Percentiles rank a stretch among this genome's conserved stretches.
Conservation (phyloP, 2,113 vertebrate genomes). For the Natator depressus region DNA sequence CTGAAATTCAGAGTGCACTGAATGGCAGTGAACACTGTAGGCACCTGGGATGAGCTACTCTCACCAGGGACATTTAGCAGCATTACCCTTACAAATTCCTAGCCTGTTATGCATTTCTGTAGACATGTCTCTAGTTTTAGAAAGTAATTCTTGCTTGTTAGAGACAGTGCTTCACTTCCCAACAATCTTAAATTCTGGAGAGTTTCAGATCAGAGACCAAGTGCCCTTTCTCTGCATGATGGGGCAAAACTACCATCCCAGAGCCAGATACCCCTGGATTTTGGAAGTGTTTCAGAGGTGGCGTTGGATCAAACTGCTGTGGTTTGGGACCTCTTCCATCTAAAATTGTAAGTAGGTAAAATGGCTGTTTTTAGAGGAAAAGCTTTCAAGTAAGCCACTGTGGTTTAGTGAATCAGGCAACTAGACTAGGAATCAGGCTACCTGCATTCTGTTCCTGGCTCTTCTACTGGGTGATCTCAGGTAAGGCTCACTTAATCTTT, state of each 20-base stretch:
- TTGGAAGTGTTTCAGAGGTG: not conserved
- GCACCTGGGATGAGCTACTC: not conserved
- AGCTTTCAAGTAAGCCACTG: not conserved
- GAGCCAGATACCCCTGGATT: not conserved
- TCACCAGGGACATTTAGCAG: not conserved
- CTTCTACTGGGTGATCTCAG: too few relatives aligned
- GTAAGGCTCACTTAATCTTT: too few relatives aligned
- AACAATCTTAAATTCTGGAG: not conserved
- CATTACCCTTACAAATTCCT: not conserved
- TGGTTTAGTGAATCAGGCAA: not conserved
- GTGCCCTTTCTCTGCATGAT: not conserved
- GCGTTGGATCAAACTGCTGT: not conserved
- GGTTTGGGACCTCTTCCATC: not conserved
- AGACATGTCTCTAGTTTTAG: not conserved
- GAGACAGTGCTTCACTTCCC: not conserved
- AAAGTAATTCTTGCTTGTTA: not conserved
- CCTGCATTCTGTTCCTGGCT: too few relatives aligned
- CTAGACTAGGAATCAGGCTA: too few relatives aligned
- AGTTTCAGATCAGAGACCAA: not conserved
- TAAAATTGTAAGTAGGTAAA: not conserved
- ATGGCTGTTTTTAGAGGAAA: not conserved
- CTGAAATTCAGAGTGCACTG: not conserved
- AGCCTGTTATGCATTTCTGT: not conserved
- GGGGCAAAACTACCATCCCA: not conserved
- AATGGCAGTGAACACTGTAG: not conserved